phyloP scores from a whole-genome alignment of 2,797 vertebrate species.

The Pangasius macronema region DNA sequence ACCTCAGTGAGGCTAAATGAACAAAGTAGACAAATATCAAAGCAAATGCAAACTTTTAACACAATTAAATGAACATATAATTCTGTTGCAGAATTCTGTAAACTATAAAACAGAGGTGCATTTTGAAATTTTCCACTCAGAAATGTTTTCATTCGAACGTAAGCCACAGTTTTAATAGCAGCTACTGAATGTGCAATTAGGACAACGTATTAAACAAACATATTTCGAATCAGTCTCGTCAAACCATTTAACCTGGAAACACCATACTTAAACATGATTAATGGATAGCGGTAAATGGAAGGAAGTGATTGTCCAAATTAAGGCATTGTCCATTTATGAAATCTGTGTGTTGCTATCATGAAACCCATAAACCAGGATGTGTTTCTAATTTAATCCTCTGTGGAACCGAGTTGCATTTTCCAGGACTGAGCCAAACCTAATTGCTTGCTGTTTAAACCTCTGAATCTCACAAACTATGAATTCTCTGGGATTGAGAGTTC shows the following conservation, averaged over 20 bases:
- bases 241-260: no score
- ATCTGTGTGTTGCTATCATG: not conserved
- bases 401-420: not conserved
- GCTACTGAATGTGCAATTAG: not conserved
- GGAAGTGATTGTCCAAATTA: not conserved
- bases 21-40: not conserved
- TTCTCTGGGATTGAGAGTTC: not conserved
- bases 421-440: slow-evolving; percentile 3
- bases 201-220: no score
- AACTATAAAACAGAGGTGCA: not conserved
- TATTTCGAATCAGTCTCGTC: no score
- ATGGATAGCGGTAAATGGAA: not conserved
- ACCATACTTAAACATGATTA: no score
- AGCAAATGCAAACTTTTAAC: not conserved
- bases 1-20: not conserved
- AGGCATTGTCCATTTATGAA: slow-evolving; percentile 2
- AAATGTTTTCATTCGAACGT: not conserved
- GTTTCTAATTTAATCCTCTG: slow-evolving; percentile 5
- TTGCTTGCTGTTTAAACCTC: not conserved
- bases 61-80: not conserved
- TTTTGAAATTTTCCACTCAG: not conserved
- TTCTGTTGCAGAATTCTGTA: not conserved
- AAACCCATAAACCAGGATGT: not conserved
- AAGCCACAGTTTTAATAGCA: not conserved
- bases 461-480: not conserved